These are phyloP conservation scores for Toxonevra muliebris DNA, from an alignment of 2,888 invertebrate genomes.

Conservation along the genomic window DNA sequence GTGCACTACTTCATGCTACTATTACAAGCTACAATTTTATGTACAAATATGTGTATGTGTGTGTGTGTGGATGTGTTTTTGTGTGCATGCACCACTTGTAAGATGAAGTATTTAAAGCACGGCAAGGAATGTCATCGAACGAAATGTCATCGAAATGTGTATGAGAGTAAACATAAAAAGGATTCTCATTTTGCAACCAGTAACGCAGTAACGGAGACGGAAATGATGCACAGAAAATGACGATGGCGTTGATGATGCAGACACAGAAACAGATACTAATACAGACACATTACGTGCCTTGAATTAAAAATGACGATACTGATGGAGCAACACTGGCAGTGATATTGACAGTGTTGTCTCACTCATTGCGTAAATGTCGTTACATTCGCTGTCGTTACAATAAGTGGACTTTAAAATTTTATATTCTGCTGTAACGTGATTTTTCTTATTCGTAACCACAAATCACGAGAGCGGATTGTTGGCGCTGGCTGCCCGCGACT, in stretches of 20 bases:
- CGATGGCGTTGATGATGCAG: too few species aligned
- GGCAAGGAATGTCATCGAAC: conserved; percentile 14
- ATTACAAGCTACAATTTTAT: not conserved
- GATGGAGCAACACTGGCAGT: conserved; percentile 28
- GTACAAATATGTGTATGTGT: not conserved
- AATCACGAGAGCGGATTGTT: not conserved
- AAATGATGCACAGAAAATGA: conserved; percentile 10
- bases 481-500: not conserved
- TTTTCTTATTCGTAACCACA: not conserved
- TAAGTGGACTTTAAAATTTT: conserved; percentile 15
- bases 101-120: conserved; percentile 29
- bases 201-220: conserved; percentile 7
- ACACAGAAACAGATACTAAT: not conserved
- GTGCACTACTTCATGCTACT: too few species aligned
- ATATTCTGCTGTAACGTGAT: conserved; percentile 11
- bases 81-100: conserved; percentile 5
- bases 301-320: conserved; percentile 38
- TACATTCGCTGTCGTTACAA: not conserved
- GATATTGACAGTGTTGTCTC: conserved; percentile 7
- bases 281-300: conserved; percentile 35
- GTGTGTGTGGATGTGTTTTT: not conserved
- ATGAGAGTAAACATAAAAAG: not conserved
- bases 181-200: not conserved
- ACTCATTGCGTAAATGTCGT: not conserved
- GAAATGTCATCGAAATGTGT: too few species aligned